Conservation (phyloP, 2,888 invertebrate genomes). For the Antheraea assamensis region DNA sequence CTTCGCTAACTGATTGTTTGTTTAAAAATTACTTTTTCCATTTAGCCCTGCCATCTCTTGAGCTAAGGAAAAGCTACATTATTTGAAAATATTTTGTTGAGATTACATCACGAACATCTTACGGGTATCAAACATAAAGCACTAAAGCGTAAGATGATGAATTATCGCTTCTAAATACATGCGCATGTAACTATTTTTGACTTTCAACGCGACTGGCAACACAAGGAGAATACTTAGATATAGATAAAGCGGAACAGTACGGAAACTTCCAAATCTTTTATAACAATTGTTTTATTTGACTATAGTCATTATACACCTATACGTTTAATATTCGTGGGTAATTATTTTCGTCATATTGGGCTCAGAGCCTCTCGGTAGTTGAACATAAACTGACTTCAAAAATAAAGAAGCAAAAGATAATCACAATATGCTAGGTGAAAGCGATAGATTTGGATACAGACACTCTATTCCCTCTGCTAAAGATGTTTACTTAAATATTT, state of each 20-base stretch:
- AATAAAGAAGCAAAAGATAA: too few species aligned
- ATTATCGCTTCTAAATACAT: conserved; percentile 12
- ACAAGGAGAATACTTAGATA: not conserved
- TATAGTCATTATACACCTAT: not conserved
- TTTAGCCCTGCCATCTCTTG: conserved; percentile 12
- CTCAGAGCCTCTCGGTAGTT: too few species aligned
- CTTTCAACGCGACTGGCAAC: conserved; percentile 13
- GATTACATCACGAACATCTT: conserved; percentile 14
- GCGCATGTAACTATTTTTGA: conserved; percentile 10
- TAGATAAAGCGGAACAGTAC: not conserved
- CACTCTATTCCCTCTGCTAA: too few species aligned
- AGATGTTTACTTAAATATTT: too few species aligned
- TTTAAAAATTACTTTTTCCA: not conserved
- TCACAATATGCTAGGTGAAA: too few species aligned
- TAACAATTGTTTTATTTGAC: not conserved
- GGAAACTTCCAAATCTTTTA: not conserved
- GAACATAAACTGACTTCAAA: too few species aligned
- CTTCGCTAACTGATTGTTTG: too few species aligned
- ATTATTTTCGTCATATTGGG: too few species aligned
- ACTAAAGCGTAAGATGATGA: conserved; percentile 10
- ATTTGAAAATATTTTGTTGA: conserved; percentile 2
- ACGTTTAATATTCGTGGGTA: not conserved
- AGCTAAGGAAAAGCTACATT: not conserved
- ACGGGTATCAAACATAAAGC: not conserved
- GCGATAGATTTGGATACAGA: too few species aligned